A percentile compares a stretch with the other conserved stretches of the same genome.
Evolutionary conservation across 2,888 invertebrate species (phyloP).

Genomic region (Agonopterix alstromeriana): DNA sequence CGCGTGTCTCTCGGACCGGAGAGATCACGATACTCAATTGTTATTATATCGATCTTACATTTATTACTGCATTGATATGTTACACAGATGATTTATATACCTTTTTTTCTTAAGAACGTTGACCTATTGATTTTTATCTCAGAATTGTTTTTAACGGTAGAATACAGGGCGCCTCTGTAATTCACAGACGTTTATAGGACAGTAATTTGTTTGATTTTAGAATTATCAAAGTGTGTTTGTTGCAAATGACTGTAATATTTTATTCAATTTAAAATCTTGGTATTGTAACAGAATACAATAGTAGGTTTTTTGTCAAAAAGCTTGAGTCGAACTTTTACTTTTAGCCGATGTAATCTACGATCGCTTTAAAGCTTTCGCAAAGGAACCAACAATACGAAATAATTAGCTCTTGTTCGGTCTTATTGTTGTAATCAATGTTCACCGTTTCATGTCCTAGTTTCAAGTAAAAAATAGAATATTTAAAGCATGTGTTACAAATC

Average conservation of each 20-base stretch:
- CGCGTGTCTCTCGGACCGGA: constrained; percentile 5
- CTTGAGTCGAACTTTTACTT: constrained; percentile 27
- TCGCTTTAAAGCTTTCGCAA: too few species aligned
- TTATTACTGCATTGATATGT: constrained; percentile 50
- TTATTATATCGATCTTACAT: constrained; percentile 39
- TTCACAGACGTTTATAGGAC: constrained; percentile 27
- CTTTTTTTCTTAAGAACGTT: constrained; percentile 42
- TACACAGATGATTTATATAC: constrained; percentile 57
- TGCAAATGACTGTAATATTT: constrained; percentile 16
- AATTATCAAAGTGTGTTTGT: constrained; percentile 24
- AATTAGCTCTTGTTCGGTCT: too few species aligned
- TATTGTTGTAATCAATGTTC: too few species aligned
- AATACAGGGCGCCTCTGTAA: constrained; percentile 23
- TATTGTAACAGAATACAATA: constrained; percentile 18
- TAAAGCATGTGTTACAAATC: too few species aligned
- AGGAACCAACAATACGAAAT: too few species aligned
- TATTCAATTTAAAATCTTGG: constrained; percentile 29
- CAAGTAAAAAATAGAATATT: too few species aligned
- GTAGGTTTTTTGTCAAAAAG: constrained; percentile 5
- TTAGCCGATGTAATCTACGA: constrained; percentile 12
- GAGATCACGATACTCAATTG: constrained; percentile 50
- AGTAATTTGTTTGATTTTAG: constrained; percentile 26
- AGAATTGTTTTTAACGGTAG: constrained; percentile 19
- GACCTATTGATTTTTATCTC: constrained; percentile 43
- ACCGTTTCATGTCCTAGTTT: too few species aligned